Evolutionary conservation across 1,140 invertebrate species (phyloP), one percentile per base, ranked within the genome.

Genomic region (Cydia fagiglandana): DNA sequence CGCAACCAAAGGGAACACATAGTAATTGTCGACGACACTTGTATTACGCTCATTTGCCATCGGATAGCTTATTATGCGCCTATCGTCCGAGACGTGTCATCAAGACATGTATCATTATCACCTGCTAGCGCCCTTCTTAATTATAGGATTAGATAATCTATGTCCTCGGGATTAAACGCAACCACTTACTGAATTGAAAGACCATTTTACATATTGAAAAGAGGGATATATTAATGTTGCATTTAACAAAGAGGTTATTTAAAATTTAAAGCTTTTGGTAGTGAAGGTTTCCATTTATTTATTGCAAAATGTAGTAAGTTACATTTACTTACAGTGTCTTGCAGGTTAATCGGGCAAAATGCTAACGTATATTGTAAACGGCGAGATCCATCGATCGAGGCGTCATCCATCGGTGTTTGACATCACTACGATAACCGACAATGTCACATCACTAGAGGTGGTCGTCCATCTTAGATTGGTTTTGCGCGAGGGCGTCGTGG

Each of bases 71-170:
- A 76, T 78, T 81, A 79, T 68, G 76, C 64, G 50, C 61, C 24
- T 78, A 77, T 85, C 86, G 77, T 80, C 70, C 66, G 75, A 64
- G 77, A 76, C 79, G 76, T 80, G 76, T 79, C 80, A 78, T 79
- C 78, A 74, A 79, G 64, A 74, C 64, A 28, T 38, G 74, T n/a
- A 73, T 78, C 77, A 83, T 75, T 78, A 79, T 76, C 73, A 78
- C 76, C 80, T 83, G 77, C 80, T 77, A 73, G 61, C 45, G 56
- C 66, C 38, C 64, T 70, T 61, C 74, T 76, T 34, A 75, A 70
- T 70, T 70, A 45, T 34, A 34, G 12, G 12, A 34, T 70, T 70
- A 70, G 30, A 41, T 38, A 10, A 28, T 3, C 1, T 28, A 30
- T 70, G 66, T 41, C 4, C 9, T n/a, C 30, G n/a, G 15, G 34